These are phyloP conservation scores for Diacarnus erythraeanus DNA, from an alignment of 37 sponge, comb jelly and placozoan species.

Conservation along the genomic window DNA sequence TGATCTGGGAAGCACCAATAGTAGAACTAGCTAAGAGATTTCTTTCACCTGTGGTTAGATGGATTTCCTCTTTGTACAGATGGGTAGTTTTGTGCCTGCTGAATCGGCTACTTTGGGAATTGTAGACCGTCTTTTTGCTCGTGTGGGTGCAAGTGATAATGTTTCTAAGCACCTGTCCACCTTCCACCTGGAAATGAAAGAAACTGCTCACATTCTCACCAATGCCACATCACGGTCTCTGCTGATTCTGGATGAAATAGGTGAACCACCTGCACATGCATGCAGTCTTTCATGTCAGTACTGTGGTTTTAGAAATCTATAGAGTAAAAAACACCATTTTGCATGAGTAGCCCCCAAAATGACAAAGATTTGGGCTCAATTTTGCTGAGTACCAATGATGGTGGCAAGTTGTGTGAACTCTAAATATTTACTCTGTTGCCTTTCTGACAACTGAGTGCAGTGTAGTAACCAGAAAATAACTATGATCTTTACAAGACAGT, in stretches of 20 bases:
- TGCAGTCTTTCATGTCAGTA: no score
- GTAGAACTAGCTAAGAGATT: not conserved
- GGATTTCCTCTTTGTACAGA: slow-evolving; percentile 35
- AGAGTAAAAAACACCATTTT: no score
- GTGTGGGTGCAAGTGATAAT: slow-evolving; percentile 89
- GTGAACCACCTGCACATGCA: slow-evolving; percentile 36
- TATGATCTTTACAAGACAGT: no score
- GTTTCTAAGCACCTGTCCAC: slow-evolving; percentile 85
- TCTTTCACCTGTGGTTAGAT: not conserved
- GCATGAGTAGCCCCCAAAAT: no score
- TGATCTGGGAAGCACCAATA: not conserved
- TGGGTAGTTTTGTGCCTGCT: slow-evolving; percentile 91
- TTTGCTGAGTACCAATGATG: no score
- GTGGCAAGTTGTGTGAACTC: no score
- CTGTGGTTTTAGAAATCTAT: no score
- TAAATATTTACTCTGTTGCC: no score
- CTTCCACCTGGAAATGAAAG: slow-evolving; percentile 86
- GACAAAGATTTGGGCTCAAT: no score
- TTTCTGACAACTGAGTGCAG: no score
- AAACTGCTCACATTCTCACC: slow-evolving; percentile 79
- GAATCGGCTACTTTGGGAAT: slow-evolving; percentile 63
- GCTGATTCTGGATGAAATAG: slow-evolving; percentile 88
- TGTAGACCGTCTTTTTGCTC: slow-evolving; percentile 84
- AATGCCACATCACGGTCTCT: slow-evolving; percentile 70
- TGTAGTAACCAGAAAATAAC: no score